Conservation (phyloP, 92 coral and sea anemone species). For the Plumapathes pennacea region DNA sequence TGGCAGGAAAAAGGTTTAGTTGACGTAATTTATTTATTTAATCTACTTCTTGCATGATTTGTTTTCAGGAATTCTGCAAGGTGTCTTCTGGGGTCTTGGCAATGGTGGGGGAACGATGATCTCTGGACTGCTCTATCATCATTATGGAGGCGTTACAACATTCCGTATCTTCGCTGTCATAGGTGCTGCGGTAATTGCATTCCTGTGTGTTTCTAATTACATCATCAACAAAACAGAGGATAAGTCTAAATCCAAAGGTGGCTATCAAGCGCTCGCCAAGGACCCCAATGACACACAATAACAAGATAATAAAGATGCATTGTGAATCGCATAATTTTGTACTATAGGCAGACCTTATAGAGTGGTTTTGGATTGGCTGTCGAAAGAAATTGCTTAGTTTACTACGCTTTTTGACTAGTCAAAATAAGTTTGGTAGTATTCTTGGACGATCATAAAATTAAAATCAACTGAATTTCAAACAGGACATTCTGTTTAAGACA, state of each 20-base stretch:
- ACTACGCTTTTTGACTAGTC: no score
- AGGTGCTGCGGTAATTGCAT: constrained; percentile 40
- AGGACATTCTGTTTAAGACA: no score
- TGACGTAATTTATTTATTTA: no score
- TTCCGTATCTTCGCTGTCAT: constrained; percentile 69
- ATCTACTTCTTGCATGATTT: no score
- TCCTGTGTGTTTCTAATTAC: constrained; percentile 39
- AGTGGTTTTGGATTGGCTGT: no score
- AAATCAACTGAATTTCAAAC: no score
- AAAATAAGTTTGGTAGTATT: no score
- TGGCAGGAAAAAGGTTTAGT: no score
- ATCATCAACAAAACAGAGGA: not conserved
- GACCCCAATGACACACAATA: not conserved
- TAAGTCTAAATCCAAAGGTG: not conserved
- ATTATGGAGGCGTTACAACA: constrained; percentile 50
- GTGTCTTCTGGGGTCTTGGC: constrained; percentile 91
- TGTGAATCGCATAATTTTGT: no score
- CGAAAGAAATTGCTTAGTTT: no score
- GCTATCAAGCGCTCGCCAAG: constrained; percentile 2
- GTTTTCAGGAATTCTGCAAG: constrained; percentile 77
- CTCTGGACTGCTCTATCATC: constrained; percentile 63
- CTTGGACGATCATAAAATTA: no score
- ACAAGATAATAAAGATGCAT: not conserved
- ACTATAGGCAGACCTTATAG: no score
- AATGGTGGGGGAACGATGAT: constrained; percentile 90